Evolutionary conservation across 2,113 vertebrate species (phyloP).

Genomic region (Sapayoa aenigma): DNA sequence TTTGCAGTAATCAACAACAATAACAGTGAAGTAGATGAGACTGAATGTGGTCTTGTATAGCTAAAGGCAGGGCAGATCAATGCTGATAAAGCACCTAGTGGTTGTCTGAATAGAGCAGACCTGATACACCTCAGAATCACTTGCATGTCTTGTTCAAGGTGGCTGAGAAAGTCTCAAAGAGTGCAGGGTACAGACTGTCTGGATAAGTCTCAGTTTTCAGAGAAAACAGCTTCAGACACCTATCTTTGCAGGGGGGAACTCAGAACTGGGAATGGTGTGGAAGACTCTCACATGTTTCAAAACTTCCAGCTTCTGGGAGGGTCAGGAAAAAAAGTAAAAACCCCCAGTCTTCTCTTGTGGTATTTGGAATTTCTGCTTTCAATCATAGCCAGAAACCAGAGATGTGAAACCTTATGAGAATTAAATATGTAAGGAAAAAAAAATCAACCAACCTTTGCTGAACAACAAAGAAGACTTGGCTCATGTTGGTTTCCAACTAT

Average conservation of each 20-base stretch:
- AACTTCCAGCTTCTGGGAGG: conserved; percentile 61
- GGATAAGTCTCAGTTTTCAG: background rate
- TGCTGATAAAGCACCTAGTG: background rate
- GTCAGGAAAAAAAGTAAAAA: conserved; percentile 7
- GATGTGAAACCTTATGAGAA: conserved; percentile 43
- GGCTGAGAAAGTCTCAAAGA: background rate
- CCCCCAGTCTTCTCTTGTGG: conserved; percentile 42
- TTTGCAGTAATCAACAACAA: background rate
- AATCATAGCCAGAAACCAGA: conserved; percentile 62
- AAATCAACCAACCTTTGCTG: conserved; percentile 41
- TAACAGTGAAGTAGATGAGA: background rate
- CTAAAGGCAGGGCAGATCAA: background rate
- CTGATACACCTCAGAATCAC: background rate
- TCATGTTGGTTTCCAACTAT: conserved; percentile 59
- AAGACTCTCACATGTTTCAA: background rate
- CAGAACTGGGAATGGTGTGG: background rate
- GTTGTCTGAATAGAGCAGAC: background rate
- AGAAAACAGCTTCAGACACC: background rate
- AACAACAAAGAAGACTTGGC: conserved; percentile 58
- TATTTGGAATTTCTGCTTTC: conserved; percentile 63
- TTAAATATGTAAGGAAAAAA: conserved; percentile 21
- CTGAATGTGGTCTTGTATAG: background rate
- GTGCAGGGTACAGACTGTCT: background rate
- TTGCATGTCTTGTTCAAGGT: background rate
- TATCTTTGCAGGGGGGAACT: background rate